phyloP scores from a whole-genome alignment of 2,113 vertebrate species.

The Brienomyrus longianalis region DNA sequence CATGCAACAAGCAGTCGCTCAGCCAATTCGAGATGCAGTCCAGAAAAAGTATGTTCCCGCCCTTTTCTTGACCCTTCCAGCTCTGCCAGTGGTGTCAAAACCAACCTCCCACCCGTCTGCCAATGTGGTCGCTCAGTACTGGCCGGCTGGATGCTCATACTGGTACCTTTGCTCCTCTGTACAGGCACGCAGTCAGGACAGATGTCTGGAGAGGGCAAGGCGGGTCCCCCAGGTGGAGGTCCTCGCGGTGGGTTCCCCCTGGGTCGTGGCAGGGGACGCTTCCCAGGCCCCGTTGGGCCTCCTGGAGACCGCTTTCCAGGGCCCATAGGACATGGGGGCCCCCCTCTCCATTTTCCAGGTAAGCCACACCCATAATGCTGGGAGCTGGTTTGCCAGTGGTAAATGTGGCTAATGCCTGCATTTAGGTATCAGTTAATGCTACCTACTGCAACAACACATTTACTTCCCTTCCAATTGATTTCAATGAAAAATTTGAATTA shows the following conservation, averaged over 20 bases:
- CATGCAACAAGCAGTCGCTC: constrained; percentile 96
- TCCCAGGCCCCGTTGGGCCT: constrained; percentile 81
- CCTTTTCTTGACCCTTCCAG: neutral
- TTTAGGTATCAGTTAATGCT: neutral
- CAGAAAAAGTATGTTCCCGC: constrained; percentile 84
- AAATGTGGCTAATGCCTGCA: neutral
- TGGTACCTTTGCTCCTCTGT: neutral
- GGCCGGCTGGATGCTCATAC: neutral
- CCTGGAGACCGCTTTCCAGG: constrained; percentile 92
- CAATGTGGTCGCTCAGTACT: neutral
- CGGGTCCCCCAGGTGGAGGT: constrained; percentile 87
- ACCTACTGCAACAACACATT: neutral
- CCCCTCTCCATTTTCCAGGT: constrained; percentile 95
- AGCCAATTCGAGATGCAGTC: constrained; percentile 99
- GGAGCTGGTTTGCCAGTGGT: neutral
- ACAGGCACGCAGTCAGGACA: constrained; percentile 91
- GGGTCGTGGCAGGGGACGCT: constrained; percentile 85
- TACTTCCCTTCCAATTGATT: neutral
- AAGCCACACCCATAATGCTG: constrained; percentile 34
- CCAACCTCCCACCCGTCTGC: neutral
- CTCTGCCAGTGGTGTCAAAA: neutral
- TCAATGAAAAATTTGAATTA: no score
- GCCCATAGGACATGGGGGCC: constrained; percentile 84
- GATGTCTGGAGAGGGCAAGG: constrained; percentile 98
- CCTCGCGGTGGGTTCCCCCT: constrained; percentile 82